phyloP scores from a whole-genome alignment of 2,888 invertebrate species.

The Scaeva pyrastri region DNA sequence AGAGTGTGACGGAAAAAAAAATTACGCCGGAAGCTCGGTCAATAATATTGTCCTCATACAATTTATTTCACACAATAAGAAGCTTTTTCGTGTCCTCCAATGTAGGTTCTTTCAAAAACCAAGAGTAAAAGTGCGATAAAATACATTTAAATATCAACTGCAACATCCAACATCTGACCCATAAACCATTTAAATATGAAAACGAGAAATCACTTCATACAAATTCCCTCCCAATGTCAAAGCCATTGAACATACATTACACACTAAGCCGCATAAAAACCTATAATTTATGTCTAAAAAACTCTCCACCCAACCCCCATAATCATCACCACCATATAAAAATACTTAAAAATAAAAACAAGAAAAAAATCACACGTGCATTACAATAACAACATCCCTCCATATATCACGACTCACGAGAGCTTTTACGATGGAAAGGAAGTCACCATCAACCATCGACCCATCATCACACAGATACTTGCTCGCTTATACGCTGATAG shows the following conservation, averaged over 20 bases:
- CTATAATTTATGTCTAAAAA: conserved; percentile 26
- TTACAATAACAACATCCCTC: conserved; percentile 2
- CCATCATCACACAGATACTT: conserved; percentile 40
- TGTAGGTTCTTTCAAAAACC: too few species aligned
- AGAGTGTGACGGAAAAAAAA: too few species aligned
- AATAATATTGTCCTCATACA: too few species aligned
- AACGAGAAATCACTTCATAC: not conserved
- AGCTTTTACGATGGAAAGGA: conserved; percentile 71
- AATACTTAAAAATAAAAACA: not conserved
- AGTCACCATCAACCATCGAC: conserved; percentile 63
- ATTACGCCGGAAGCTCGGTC: too few species aligned
- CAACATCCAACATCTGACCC: too few species aligned
- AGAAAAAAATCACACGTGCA: conserved; percentile 18
- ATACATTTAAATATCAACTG: too few species aligned
- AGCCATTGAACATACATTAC: conserved; percentile 61
- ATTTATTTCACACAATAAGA: too few species aligned
- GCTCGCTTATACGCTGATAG: conserved; percentile 39
- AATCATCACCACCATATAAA: conserved; percentile 7
- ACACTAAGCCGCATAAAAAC: conserved; percentile 41
- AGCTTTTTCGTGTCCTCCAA: too few species aligned
- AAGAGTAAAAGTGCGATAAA: too few species aligned
- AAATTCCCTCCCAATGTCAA: conserved; percentile 37
- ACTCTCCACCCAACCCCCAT: conserved; percentile 38
- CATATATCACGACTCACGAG: not conserved
- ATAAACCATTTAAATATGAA: not conserved